These are phyloP conservation scores for Syndactyla subalaris DNA, from an alignment of 2,797 vertebrate species.

Conservation along the genomic window DNA sequence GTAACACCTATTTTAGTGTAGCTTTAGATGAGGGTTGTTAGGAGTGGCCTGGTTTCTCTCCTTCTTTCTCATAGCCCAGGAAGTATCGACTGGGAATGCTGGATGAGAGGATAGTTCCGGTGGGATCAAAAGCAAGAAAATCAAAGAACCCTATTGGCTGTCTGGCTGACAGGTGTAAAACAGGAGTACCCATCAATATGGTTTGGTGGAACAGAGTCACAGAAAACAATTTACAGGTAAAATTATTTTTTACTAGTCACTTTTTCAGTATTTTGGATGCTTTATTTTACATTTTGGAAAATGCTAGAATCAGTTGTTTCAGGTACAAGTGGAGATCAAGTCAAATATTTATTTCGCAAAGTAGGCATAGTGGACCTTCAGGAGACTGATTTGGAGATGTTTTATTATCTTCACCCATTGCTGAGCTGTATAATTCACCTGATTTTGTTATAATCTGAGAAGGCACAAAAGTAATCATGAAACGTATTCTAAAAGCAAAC, in stretches of 20 bases:
- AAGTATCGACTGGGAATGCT: constrained; percentile 84
- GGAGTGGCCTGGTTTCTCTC: constrained; percentile 83
- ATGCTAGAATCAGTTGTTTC: neutral
- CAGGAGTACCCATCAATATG: constrained; percentile 84
- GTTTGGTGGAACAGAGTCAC: constrained; percentile 86
- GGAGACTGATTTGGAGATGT: neutral
- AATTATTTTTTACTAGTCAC: constrained; percentile 76
- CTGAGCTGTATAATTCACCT: neutral
- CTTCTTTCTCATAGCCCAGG: constrained; percentile 83
- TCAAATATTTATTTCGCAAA: neutral
- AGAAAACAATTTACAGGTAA: constrained; percentile 86
- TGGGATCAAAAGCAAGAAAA: constrained; percentile 84
- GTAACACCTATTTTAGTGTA: constrained; percentile 59
- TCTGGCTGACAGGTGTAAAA: constrained; percentile 85
- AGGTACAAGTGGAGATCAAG: neutral
- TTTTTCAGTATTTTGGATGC: constrained; percentile 70
- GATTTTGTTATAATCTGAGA: neutral
- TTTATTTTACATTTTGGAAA: constrained; percentile 56
- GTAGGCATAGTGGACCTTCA: neutral
- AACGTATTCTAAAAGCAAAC: neutral
- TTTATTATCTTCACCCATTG: neutral
- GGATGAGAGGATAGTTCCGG: constrained; percentile 84
- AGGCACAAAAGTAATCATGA: neutral
- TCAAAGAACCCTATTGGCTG: constrained; percentile 83
- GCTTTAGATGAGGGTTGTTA: constrained; percentile 78